Base-by-base conservation (phyloP, 1,140 invertebrate genomes). In the Drosophila cardini region DNA sequence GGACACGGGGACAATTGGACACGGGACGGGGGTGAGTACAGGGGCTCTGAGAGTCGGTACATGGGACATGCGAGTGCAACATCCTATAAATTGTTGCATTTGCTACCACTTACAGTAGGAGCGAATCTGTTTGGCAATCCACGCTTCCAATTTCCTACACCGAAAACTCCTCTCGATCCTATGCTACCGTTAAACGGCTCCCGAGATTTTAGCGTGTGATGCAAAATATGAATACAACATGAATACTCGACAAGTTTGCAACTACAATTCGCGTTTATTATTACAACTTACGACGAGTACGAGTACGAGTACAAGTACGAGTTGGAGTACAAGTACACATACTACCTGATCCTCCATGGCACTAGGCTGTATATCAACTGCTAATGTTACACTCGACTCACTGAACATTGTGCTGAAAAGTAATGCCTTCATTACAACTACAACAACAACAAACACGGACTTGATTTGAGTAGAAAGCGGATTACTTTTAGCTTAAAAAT, bases 1-100 rank as follows among this genome's bases (percentile, higher is more conserved):
- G 21, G 21, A 26, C 21, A 26, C 2, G 21, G 21, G n/a, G n/a
- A n/a, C n/a, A n/a, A n/a, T n/a, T n/a, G n/a, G 21, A 26, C 21
- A 26, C 5, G 21, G 21, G 21, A 26, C 21, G 5, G 21, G 21
- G 21, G 21, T n/a, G n/a, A n/a, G n/a, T n/a, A n/a, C n/a, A n/a
- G n/a, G n/a, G n/a, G n/a, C n/a, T n/a, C n/a, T n/a, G n/a, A n/a
- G n/a, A n/a, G 21, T 4, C 21, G 21, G n/a, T n/a, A 26, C 21
- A 26, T 26, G 21, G 21, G 72, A 80, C 77, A 80, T 76, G 80
- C 76, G 74, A 77, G 40, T 42, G 55, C 73, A 78, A 78, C 72
- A 78, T 60, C 75, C 62, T 56, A 87, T 87, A 87, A 89, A 87
- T 87, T 87, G 84, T 80, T 77, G 76, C 84, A 18, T 60, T 65